phyloP scores from a whole-genome alignment of 2,113 vertebrate species.

The Seriola dumerili region DNA sequence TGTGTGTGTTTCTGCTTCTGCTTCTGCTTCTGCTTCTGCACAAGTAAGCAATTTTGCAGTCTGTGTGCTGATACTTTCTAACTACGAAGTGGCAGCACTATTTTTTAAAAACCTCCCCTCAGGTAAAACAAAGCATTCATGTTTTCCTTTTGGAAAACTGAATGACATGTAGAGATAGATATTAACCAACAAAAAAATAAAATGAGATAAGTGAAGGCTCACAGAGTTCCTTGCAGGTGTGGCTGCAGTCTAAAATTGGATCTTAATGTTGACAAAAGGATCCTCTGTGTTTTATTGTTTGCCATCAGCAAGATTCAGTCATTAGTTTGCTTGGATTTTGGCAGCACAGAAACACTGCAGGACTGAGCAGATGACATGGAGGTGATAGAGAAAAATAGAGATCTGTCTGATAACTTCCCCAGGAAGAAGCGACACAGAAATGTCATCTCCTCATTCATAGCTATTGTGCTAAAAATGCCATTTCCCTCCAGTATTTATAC shows the following conservation, averaged over 20 bases:
- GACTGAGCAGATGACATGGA: constrained; percentile 60
- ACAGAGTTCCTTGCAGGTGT: constrained; percentile 1
- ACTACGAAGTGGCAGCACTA: constrained; percentile 31
- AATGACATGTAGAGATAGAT: constrained; percentile 26
- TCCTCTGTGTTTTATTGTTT: constrained; percentile 62
- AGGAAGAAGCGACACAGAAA: constrained; percentile 44
- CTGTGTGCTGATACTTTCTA: constrained; percentile 11
- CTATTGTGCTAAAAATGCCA: constrained; percentile 29
- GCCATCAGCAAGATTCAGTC: constrained; percentile 53
- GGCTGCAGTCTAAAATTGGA: constrained; percentile 58
- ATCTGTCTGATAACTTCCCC: constrained; percentile 60
- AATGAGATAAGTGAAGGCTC: constrained; percentile 48
- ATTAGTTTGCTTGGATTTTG: constrained; percentile 29
- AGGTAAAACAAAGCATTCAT: constrained; percentile 38
- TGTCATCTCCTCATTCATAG: constrained; percentile 38
- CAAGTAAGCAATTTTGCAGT: constrained; percentile 16
- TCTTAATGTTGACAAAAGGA: constrained; percentile 63
- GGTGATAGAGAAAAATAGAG: constrained; percentile 52
- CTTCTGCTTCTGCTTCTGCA: constrained; percentile 24
- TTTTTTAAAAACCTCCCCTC: constrained; percentile 33
- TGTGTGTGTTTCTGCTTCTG: no score
- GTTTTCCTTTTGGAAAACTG: constrained; percentile 19
- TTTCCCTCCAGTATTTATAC: constrained; percentile 14
- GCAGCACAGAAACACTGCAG: constrained; percentile 35
- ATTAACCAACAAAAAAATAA: constrained; percentile 17